Conservation (phyloP, 2,797 vertebrate species). For the Sebastes ruberrimus region DNA sequence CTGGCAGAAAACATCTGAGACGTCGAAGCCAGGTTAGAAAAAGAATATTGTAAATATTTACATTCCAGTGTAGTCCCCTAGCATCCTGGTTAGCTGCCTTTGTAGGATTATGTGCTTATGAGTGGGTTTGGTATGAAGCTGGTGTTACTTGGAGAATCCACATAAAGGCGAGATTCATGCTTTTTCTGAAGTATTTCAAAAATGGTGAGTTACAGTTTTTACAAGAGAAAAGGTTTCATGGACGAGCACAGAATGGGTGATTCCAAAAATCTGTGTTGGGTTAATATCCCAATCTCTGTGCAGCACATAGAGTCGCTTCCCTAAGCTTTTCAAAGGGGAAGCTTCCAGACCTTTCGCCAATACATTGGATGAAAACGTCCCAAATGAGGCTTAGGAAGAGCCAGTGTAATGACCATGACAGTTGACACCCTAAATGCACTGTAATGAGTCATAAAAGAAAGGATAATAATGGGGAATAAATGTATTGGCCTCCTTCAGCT, state of each 20-base stretch:
- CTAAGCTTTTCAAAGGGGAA: background rate
- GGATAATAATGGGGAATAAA: background rate
- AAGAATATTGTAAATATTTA: background rate
- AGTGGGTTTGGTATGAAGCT: background rate
- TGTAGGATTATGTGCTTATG: background rate
- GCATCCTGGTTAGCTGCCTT: background rate
- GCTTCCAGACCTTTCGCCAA: background rate
- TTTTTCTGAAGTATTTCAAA: background rate
- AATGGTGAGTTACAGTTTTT: constrained; percentile 1
- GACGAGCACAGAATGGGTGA: background rate
- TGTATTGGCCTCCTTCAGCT: background rate
- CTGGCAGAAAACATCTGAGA: background rate
- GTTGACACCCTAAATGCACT: background rate
- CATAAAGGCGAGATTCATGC: background rate
- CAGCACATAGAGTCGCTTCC: background rate
- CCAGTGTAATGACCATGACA: background rate
- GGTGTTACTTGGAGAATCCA: background rate
- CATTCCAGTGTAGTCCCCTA: background rate
- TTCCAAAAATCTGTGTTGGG: background rate
- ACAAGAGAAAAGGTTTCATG: background rate
- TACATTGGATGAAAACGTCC: background rate
- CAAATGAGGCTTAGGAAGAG: background rate
- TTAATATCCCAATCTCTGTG: background rate
- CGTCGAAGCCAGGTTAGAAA: background rate
- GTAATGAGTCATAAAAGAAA: background rate